Evolutionary conservation across 2,888 invertebrate genomes (phyloP).

Genomic region (Coenonympha arcania): DNA sequence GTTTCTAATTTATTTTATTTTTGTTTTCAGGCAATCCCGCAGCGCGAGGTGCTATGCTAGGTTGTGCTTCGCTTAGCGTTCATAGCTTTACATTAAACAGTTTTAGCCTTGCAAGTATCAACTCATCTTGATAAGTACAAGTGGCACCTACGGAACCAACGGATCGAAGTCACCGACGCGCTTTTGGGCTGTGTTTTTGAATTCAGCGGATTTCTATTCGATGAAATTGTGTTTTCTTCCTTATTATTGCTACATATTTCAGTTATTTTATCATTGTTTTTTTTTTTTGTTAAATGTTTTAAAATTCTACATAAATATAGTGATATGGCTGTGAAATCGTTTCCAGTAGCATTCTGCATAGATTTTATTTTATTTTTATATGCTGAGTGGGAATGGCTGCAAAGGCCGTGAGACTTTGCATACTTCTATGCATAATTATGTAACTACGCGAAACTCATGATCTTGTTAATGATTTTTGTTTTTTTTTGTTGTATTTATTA

Average conservation of each 20-base stretch:
- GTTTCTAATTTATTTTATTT: not conserved
- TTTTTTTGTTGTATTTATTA: no score
- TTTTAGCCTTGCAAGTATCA: conserved; percentile 1
- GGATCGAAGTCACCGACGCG: not conserved
- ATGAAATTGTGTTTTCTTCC: no score
- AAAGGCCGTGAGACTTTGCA: no score
- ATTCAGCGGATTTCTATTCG: no score
- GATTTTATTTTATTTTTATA: no score
- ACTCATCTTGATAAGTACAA: not conserved
- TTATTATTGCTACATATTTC: no score
- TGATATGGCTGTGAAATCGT: conserved; percentile 31
- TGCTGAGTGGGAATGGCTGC: no score
- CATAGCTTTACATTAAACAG: conserved; percentile 43
- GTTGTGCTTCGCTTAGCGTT: conserved; percentile 46
- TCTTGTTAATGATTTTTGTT: no score
- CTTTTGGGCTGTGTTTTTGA: no score
- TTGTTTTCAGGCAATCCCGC: conserved; percentile 47
- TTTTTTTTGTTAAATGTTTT: not conserved
- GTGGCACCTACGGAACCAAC: not conserved
- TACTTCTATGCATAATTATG: no score
- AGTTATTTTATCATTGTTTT: not conserved
- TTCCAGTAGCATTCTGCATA: no score
- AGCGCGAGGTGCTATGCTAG: conserved; percentile 67
- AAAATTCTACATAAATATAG: conserved; percentile 15
- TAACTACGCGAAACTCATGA: no score